phyloP scores from a whole-genome alignment of 1,140 invertebrate genomes.

The Platyscapa corneri region DNA sequence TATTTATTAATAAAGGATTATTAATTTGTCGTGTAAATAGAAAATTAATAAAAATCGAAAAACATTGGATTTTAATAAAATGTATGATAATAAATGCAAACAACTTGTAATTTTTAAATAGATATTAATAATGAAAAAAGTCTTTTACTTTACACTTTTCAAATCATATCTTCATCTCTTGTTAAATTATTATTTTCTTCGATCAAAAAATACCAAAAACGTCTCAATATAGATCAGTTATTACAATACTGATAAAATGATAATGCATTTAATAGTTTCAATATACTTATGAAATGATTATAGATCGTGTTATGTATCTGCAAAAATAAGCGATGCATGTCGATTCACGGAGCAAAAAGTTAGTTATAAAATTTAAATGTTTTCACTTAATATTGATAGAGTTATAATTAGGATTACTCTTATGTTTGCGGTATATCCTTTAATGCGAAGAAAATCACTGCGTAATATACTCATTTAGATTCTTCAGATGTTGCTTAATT shows the following conservation, averaged over 20 bases:
- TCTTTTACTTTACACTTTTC: no score
- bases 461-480: slow-evolving; percentile 3
- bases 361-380: background rate
- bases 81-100: no score
- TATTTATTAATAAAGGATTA: background rate
- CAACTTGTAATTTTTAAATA: no score
- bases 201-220: no score
- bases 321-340: background rate
- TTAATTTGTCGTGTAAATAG: background rate
- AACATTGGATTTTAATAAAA: no score
- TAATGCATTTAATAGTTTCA: no score
- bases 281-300: no score
- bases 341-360: background rate
- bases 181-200: no score
- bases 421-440: background rate
- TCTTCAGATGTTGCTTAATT: slow-evolving; percentile 11
- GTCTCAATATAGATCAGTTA: no score
- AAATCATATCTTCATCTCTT: no score
- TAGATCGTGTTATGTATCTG: background rate
- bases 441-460: background rate
- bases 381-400: background rate
- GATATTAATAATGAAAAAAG: no score
- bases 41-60: background rate
- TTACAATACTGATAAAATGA: no score
- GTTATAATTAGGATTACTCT: background rate